Evolutionary conservation across 2,888 invertebrate genomes (phyloP).

Genomic region (Drosophila colorata): DNA sequence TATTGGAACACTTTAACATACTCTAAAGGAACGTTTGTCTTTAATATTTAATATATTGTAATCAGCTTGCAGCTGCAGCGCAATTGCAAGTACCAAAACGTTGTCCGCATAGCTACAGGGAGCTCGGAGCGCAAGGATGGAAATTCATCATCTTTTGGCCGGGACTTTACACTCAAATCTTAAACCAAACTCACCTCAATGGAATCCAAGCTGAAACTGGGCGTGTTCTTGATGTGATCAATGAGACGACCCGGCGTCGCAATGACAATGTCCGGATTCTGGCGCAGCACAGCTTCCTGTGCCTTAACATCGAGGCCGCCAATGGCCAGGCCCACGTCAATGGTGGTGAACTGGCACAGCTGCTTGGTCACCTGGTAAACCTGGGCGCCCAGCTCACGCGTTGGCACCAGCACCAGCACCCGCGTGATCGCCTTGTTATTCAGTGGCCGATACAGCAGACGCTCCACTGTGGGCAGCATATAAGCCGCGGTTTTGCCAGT

Average conservation of each 20-base stretch:
- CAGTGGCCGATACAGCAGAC: slow-evolving; percentile 94
- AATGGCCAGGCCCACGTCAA: slow-evolving; percentile 93
- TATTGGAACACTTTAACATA: not conserved
- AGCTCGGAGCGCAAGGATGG: slow-evolving; percentile 85
- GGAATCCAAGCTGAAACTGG: slow-evolving; percentile 94
- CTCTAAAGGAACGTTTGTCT: no score
- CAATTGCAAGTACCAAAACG: slow-evolving; percentile 53
- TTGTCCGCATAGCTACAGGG: slow-evolving; percentile 35
- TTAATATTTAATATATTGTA: not conserved
- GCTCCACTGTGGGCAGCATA: slow-evolving; percentile 98
- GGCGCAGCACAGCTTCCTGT: slow-evolving; percentile 92
- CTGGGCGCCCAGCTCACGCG: slow-evolving; percentile 98
- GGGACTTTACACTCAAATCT: fast-evolving
- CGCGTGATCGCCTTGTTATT: slow-evolving; percentile 90
- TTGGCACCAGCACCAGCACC: slow-evolving; percentile 97
- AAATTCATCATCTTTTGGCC: slow-evolving; percentile 78
- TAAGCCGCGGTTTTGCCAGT: slow-evolving; percentile 99
- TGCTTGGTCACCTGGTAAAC: slow-evolving; percentile 97
- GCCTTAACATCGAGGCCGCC: slow-evolving; percentile 95
- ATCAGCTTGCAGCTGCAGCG: slow-evolving; percentile 74
- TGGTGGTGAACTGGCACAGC: slow-evolving; percentile 93
- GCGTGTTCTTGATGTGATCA: slow-evolving; percentile 98
- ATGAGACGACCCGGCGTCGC: slow-evolving; percentile 99
- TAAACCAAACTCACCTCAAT: slow-evolving; percentile 90
- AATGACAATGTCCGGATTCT: slow-evolving; percentile 98